Evolutionary conservation across 1,140 invertebrate genomes (phyloP), one percentile per base, ranked within the genome.

Genomic region (Anagrus nilaparvatae): DNA sequence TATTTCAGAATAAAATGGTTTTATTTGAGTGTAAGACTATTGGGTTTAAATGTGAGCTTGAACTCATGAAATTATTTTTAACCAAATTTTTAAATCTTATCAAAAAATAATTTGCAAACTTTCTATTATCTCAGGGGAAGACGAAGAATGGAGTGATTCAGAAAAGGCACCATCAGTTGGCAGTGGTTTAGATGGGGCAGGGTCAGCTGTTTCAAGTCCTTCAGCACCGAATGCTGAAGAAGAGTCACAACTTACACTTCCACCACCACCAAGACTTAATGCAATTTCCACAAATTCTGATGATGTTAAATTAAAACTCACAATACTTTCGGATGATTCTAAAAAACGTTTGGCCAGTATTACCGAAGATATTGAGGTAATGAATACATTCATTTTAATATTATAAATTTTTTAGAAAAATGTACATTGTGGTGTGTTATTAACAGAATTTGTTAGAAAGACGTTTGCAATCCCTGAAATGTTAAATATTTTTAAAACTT

Each of bases 61-160:
- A n/a, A n/a, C n/a, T n/a, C n/a, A n/a, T n/a, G n/a, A n/a, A n/a
- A n/a, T n/a, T n/a, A n/a, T n/a, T n/a, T n/a, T n/a, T n/a, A n/a
- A n/a, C n/a, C n/a, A n/a, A n/a, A n/a, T n/a, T n/a, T n/a, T n/a
- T n/a, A n/a, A n/a, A n/a, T n/a, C n/a, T n/a, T n/a, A n/a, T n/a
- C n/a, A n/a, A n/a, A n/a, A n/a, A n/a, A n/a, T n/a, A n/a, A n/a
- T n/a, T n/a, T n/a, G n/a, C n/a, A n/a, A n/a, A n/a, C n/a, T n/a
- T n/a, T n/a, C n/a, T n/a, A n/a, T n/a, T n/a, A n/a, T 62, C 62
- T 8, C 49, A 69, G 66, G 66, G 59, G 66, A 69, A 55, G 65
- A 69, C 65, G 66, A 69, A 47, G 66, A 69, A 51, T 69, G 66
- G 66, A 69, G 66, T 48, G 65, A 69, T 39, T 67, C 66, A 40